Evolutionary conservation across 2,113 vertebrate genomes (phyloP), one percentile per base, ranked within the genome.

Genomic region (Lophura nycthemera): DNA sequence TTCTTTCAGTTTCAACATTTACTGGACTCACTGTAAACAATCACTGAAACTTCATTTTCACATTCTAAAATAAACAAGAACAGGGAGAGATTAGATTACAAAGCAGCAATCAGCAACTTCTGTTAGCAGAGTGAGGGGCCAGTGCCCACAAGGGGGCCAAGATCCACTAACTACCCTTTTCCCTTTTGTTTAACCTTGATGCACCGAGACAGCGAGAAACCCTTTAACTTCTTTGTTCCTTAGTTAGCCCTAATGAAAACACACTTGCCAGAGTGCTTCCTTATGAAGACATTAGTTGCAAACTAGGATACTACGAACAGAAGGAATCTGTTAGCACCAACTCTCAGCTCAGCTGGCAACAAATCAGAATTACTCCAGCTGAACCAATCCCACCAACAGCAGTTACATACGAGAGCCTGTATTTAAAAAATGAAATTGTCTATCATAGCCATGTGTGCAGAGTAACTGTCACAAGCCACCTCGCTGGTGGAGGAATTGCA

Each of bases 1-100:
- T 71, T 86, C 36, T 47, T 86, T 76, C 43, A 86, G 16, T 18
- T 73, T 80, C 76, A 70, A 8, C 45, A 80, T 45, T 43, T 1
- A 0, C 1, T 54, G 59, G 60, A 77, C 30, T 82, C 54, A 20
- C 72, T 66, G 24, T 14, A 85, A 87, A 64, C 0, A 5, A 80
- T 2, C 45, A 80, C 75, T 36, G 60, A 94, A 92, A 82, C 17
- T 61, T 86, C 70, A 71, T 74, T 91, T 92, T 91, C 64, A 82
- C 0, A 0, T 66, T 20, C 36, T 54, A 85, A 87, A 65, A 66
- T 40, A 73, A 88, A 50, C 42, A 73, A 82, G 50, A 70, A 63
- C 0, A 0, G 11, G 67, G 38, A 83, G 30, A 69, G 22, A 88
- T 65, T 32, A 64, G 13, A 89, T 29, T 72, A 70, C 30, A 80